phyloP scores from a whole-genome alignment of 1,140 invertebrate genomes.

The Drosophila paulistorum region DNA sequence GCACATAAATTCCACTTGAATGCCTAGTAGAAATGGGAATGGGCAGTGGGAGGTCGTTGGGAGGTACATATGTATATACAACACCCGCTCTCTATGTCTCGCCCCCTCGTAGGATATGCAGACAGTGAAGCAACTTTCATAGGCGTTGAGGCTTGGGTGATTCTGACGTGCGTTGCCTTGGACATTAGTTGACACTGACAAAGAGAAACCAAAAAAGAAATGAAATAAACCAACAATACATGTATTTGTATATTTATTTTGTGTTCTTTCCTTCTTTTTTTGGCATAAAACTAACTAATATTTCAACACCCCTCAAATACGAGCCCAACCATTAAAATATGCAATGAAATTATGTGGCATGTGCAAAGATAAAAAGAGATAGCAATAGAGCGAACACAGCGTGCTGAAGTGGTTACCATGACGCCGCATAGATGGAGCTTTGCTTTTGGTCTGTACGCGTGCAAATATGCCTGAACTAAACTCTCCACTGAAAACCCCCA shows the following conservation, averaged over 20 bases:
- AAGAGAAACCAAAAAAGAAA: neutral
- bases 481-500: conserved; percentile 35
- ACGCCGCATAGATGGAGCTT: conserved; percentile 43
- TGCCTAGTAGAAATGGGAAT: conserved; percentile 21
- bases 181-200: conserved; percentile 49
- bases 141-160: neutral
- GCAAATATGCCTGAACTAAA: conserved; percentile 58
- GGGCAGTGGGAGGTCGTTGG: neutral
- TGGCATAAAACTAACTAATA: conserved; percentile 31
- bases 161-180: conserved; percentile 25
- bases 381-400: conserved; percentile 22
- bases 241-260: conserved; percentile 20
- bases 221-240: conserved; percentile 1
- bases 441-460: conserved; percentile 60
- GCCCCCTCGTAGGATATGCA: neutral
- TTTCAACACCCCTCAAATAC: neutral
- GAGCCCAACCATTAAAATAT: conserved; percentile 48
- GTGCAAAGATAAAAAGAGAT: conserved; percentile 14
- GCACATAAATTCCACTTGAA: conserved; percentile 42
- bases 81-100: neutral
- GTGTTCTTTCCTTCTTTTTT: neutral
- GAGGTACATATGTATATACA: neutral
- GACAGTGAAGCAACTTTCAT: neutral
- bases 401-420: conserved; percentile 47
- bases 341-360: conserved; percentile 66